Evolutionary conservation across 2,888 invertebrate species (phyloP).

Genomic region (Drosophila macrospina): DNA sequence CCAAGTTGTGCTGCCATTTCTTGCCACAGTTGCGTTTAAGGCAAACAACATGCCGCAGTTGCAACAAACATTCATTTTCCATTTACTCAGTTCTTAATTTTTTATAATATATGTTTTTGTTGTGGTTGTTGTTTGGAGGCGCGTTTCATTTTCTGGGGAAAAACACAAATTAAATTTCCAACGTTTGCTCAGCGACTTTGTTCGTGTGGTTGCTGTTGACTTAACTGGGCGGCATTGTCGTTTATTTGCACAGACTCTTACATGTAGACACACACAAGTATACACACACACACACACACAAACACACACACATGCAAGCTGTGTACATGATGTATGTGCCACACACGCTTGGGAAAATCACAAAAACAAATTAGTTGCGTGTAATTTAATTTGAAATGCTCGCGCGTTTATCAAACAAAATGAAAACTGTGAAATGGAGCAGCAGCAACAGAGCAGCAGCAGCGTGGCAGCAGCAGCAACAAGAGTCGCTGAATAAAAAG

Average conservation of each 20-base stretch:
- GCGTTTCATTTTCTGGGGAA: constrained; percentile 14
- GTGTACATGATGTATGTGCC: constrained; percentile 26
- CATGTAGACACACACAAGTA: not conserved
- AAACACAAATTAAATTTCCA: constrained; percentile 53
- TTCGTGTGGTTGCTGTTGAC: constrained; percentile 53
- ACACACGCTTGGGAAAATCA: constrained; percentile 55
- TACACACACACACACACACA: constrained; percentile 22
- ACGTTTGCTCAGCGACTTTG: constrained; percentile 52
- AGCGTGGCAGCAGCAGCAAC: constrained; percentile 11
- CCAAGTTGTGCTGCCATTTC: constrained; percentile 32
- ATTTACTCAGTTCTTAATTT: constrained; percentile 12
- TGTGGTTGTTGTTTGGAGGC: not conserved
- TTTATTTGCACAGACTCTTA: constrained; percentile 31
- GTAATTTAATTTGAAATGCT: constrained; percentile 77
- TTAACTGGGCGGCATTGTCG: constrained; percentile 47
- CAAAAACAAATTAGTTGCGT: constrained; percentile 78
- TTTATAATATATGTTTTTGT: not conserved
- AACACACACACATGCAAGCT: constrained; percentile 16
- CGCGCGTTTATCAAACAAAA: constrained; percentile 77
- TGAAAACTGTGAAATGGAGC: constrained; percentile 69
- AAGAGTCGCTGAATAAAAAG: constrained; percentile 27
- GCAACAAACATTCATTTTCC: constrained; percentile 17
- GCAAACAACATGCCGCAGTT: constrained; percentile 27
- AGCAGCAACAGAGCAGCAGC: constrained; percentile 7
- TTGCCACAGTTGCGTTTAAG: constrained; percentile 28